phyloP scores from a whole-genome alignment of 2,797 vertebrate species.

The Acanthiza pusilla region DNA sequence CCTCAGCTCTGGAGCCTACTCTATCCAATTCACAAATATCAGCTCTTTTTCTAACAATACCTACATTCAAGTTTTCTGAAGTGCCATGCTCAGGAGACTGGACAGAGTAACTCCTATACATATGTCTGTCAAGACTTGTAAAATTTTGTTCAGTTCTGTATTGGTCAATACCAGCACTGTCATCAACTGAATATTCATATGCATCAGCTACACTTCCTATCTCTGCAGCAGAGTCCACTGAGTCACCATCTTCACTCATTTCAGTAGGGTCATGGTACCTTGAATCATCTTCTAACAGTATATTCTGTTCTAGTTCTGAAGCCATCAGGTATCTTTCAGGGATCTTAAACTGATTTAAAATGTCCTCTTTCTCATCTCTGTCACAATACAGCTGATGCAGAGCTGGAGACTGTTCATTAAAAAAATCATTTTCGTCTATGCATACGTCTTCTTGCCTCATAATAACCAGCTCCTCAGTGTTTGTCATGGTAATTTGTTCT shows the following conservation, averaged over 20 bases:
- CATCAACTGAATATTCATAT: neutral
- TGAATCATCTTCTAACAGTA: neutral
- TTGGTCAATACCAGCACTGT: neutral
- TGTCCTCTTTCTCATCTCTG: neutral
- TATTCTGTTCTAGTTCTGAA: constrained; percentile 1
- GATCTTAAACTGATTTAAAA: neutral
- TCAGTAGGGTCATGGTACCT: neutral
- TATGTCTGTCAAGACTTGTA: neutral
- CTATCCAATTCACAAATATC: neutral
- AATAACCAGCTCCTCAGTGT: neutral
- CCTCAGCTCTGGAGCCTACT: neutral
- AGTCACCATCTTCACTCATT: neutral
- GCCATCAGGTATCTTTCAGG: constrained; percentile 7
- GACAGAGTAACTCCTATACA: neutral
- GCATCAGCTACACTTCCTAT: neutral
- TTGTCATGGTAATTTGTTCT: neutral
- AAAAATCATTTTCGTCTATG: neutral
- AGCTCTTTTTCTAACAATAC: neutral
- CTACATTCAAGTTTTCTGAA: neutral
- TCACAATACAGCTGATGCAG: neutral
- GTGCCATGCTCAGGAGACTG: neutral
- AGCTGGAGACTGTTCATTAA: neutral
- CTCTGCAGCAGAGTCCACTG: neutral
- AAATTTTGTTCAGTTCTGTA: neutral
- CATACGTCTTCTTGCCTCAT: neutral